phyloP scores from a whole-genome alignment of 2,113 vertebrate genomes.

The Cervus canadensis region DNA sequence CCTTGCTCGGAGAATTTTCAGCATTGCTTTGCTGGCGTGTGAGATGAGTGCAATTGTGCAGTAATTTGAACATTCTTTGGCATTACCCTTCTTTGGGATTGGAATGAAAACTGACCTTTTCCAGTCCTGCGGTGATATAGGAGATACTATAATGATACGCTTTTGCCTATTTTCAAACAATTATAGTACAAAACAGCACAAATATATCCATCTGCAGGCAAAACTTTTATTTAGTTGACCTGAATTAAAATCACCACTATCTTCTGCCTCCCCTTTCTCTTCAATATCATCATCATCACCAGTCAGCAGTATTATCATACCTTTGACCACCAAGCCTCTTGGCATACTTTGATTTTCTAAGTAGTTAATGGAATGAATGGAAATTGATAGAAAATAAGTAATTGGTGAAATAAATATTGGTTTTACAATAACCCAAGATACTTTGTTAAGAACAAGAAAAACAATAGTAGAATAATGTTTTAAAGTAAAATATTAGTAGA shows the following conservation, averaged over 20 bases:
- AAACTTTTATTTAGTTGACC: neutral
- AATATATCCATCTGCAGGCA: neutral
- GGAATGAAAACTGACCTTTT: neutral
- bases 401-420: neutral
- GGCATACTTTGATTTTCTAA: neutral
- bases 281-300: neutral
- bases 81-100: neutral
- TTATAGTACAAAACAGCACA: neutral
- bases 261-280: neutral
- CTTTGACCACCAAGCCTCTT: neutral
- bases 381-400: neutral
- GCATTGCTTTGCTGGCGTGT: rapidly evolving
- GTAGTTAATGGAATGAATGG: neutral
- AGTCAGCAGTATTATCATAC: too few species aligned
- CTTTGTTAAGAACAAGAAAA: neutral
- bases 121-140: neutral
- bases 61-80: neutral
- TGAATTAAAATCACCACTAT: neutral
- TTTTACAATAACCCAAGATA: neutral
- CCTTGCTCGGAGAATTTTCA: neutral
- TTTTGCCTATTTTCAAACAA: neutral
- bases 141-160: too few species aligned
- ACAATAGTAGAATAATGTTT: neutral
- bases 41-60: neutral
- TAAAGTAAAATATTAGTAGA: neutral